Conservation (phyloP, 1,140 invertebrate genomes). For the Drosophila suzukii region DNA sequence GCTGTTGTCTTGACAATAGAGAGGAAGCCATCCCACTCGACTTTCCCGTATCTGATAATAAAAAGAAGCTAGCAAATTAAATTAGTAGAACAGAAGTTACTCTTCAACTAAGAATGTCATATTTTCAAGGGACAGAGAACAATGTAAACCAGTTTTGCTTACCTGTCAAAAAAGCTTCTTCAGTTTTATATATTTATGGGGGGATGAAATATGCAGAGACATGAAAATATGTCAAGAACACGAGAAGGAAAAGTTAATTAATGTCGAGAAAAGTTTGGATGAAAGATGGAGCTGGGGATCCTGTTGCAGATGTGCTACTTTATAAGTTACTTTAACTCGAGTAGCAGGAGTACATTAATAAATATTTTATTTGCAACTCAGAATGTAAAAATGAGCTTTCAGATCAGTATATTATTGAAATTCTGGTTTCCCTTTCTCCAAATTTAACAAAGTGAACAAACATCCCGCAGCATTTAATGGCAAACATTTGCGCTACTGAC, state of each 20-base stretch:
- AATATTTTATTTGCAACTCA: background rate
- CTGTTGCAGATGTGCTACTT: background rate
- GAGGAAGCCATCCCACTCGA: slow-evolving; percentile 3
- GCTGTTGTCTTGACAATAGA: slow-evolving; percentile 26
- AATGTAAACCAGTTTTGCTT: slow-evolving; percentile 3
- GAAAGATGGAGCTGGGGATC: too few species aligned
- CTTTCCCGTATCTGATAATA: slow-evolving; percentile 35
- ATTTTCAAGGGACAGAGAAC: background rate
- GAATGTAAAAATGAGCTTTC: background rate
- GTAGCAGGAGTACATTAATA: too few species aligned
- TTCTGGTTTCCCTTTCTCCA: background rate
- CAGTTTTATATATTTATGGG: background rate
- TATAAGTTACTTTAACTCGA: background rate
- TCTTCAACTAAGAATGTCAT: background rate
- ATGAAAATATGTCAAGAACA: background rate
- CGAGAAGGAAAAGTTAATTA: background rate
- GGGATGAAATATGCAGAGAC: slow-evolving; percentile 1
- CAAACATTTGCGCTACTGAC: slow-evolving; percentile 39
- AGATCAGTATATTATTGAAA: background rate
- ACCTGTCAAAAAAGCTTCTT: background rate
- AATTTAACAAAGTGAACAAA: slow-evolving; percentile 30
- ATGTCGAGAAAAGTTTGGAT: background rate
- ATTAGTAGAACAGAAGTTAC: slow-evolving; percentile 21
- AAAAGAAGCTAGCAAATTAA: slow-evolving; percentile 25
- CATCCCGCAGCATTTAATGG: slow-evolving; percentile 23